These are phyloP conservation scores for Muscina levida DNA, from an alignment of 2,888 invertebrate genomes.

Conservation along the genomic window DNA sequence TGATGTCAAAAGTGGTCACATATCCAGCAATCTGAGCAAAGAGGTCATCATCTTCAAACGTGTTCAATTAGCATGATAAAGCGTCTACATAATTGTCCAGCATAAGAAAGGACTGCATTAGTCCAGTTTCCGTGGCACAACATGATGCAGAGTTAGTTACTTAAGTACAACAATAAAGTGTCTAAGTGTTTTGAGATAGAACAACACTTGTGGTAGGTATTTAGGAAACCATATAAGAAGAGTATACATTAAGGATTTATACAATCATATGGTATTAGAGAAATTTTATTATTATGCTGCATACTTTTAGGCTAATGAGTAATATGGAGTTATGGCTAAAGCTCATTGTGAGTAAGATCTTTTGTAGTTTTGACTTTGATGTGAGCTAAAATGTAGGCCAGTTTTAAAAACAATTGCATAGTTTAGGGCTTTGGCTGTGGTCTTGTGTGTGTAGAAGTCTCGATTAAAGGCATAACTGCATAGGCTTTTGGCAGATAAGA, in stretches of 20 bases:
- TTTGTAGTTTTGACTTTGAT: no score
- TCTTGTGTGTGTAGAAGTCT: no score
- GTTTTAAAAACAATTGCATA: no score
- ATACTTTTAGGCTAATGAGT: conserved; percentile 10
- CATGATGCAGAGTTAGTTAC: no score
- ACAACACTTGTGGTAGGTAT: neutral
- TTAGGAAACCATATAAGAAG: neutral
- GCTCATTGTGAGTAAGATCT: no score
- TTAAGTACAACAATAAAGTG: no score
- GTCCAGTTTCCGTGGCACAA: no score
- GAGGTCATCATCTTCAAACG: conserved; percentile 6
- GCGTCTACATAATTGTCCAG: neutral
- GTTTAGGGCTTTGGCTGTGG: no score
- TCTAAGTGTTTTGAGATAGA: neutral
- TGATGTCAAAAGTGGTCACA: conserved; percentile 4
- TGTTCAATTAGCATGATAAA: neutral
- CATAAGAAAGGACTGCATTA: neutral
- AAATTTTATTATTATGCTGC: neutral
- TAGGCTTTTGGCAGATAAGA: no score
- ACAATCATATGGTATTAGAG: neutral
- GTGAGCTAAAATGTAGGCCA: no score
- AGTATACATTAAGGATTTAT: neutral
- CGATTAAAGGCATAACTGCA: no score
- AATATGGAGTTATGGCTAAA: no score
- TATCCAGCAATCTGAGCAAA: neutral